Base-by-base conservation (phyloP, 2,797 vertebrate species). In the Acrossocheilus wenchowensis region DNA sequence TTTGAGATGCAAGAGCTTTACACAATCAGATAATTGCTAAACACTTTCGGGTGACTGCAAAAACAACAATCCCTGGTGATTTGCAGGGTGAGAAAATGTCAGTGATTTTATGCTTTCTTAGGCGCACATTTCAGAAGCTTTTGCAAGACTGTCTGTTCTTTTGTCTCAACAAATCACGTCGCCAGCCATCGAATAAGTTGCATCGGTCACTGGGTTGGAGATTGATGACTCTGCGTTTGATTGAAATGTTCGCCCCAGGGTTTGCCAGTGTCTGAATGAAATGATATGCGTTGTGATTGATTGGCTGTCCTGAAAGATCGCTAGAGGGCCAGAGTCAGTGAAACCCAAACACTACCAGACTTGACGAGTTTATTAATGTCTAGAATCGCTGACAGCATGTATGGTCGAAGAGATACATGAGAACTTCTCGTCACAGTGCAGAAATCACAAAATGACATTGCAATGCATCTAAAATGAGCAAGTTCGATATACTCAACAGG, bases 241-340 rank as follows among this genome's bases (percentile, higher is more conserved):
- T 96, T 95, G 95, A 96, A 96, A 96, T 93, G 93, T 93, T 91
- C 89, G 94, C 96, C 95, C 91, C 78, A 39, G 94, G 95, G 94
- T 93, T 91, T 85, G 90, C 87, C 88, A 77, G 90, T 90, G 93
- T 94, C 94, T 93, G 90, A 92, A 92, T 93, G 93, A 93, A 94
- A 94, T 80, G 85, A 92, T 90, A 91, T 83, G 92, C 85, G 91
- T 89, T 43, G 87, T 95, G 95, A 96, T 96, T 94, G 94, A 96
- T 96, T 94, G 92, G 91, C 90, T 90, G 90, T 88, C 90, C 91
- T 91, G 89, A 90, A 89, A 87, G 89, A 93, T 90, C 82, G 91
- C 94, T 66, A 52, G 86, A 36, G 93, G 92, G 93, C 86, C 86
- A 19, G 81, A 91, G 90, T 91, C 68, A 88, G 91, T 88, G 88